Evolutionary conservation across 2,797 vertebrate species (phyloP), one percentile per base, ranked within the genome.

Genomic region (Enteromius paludinosus): DNA sequence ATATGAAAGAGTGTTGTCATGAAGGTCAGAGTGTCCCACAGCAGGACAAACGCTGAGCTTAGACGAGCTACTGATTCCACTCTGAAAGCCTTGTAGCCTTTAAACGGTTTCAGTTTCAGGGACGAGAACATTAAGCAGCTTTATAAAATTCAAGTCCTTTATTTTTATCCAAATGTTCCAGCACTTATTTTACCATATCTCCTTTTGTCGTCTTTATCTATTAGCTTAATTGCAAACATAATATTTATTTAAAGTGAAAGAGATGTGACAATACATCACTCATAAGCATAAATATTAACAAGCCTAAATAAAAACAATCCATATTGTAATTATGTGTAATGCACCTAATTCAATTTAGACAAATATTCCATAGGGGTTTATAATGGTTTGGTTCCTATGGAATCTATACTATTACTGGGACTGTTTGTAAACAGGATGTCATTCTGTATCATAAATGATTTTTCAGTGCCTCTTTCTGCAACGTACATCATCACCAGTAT

Each of bases 11-110:
- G 71, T 52, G 33, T 65, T 76, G 81, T 82, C 81, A 82, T 65
- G 65, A 77, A 77, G 72, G 81, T 83, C 81, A 83, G 7, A 25
- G 73, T 83, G 81, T 69, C 73, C 81, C 73, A 62, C 73, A 77
- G 15, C 65, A 43, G 64, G 73, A 77, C 41, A 70, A 61, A 66
- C 33, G 72, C 79, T 65, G 72, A 68, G 62, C 72, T 69, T 64
- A 66, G 72, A 18, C 30, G 14, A 64, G 71, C n/a, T 43, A 56
- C 20, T 41, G 30, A 66, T 28, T 74, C 47, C 70, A 54, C 45
- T 33, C 65, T 54, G n/a, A 65, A 82, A 74, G 79, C 79, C 59
- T 81, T 4, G 4, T 1, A 75, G 33, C 71, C 62, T 75, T 73
- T 52, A 69, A 45, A 43, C 18, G 71, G 80, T 54, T 75, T 82